Evolutionary conservation across 2,888 invertebrate species (phyloP), one percentile per base, ranked within the genome.

Genomic region (Papilio elwesi): DNA sequence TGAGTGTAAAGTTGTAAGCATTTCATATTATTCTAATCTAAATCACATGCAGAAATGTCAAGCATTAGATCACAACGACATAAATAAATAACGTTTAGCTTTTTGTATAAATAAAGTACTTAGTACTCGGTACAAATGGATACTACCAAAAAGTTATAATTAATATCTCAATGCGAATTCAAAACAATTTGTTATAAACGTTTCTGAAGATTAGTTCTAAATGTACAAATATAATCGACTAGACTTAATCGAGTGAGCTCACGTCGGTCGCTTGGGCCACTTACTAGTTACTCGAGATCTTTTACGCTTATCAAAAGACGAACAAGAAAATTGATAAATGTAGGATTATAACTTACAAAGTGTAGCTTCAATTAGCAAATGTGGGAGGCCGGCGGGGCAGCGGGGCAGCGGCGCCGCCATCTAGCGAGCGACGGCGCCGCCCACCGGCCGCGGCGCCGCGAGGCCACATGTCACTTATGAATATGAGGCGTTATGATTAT

Each of bases 401-500:
- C 87, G 87, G 90, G 88, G 87, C 85, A 78, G 82, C 84, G 83
- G 81, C 81, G 85, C 85, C 89, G 92, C 92, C 92, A 92, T 92
- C 92, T 92, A 91, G 90, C 92, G 92, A 87, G 88, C 88, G 89
- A 84, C 87, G 85, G 86, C 87, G 86, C 81, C 81, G 73, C 73
- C 73, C 73, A 69, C 73, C 71, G 16, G 87, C 89, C 88, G 90
- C 90, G 87, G 90, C 80, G 83, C 84, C 86, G 84, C 84, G 85
- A 85, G 83, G 79, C 84, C 90, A 88, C 91, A 90, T 89, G 87
- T 92, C 91, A 90, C 91, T 93, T 94, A 94, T 94, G 92, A 94
- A 94, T 94, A 93, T 93, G 92, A 93, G 92, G 92, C 92, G 93
- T 92, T 93, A 93, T 93, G 93, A 93, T 92, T 93, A 94, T 94